phyloP scores from a whole-genome alignment of 2,797 vertebrate species.

The Atherinosoma microstoma region DNA sequence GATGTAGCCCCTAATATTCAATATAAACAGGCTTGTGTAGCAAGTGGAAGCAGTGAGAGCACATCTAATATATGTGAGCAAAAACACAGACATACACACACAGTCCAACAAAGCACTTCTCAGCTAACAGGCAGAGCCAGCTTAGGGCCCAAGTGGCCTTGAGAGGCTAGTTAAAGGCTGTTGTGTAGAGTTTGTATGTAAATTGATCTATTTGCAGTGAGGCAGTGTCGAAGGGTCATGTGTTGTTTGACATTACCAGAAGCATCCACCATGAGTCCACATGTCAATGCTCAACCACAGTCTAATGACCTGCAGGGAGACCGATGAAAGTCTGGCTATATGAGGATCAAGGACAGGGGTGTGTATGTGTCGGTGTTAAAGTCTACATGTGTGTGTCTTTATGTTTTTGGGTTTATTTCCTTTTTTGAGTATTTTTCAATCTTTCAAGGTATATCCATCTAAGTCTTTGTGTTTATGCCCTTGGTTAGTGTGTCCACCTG shows the following conservation, averaged over 20 bases:
- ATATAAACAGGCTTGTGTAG: neutral
- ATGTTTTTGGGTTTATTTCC: constrained; percentile 7
- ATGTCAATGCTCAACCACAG: constrained; percentile 43
- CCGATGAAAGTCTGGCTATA: constrained; percentile 23
- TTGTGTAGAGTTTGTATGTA: constrained; percentile 49
- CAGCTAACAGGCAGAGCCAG: constrained; percentile 25
- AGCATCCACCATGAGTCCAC: constrained; percentile 44
- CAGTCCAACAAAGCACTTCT: constrained; percentile 7
- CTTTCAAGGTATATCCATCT: constrained; percentile 23
- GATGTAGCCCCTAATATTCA: neutral
- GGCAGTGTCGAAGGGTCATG: constrained; percentile 35
- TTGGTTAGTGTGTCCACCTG: constrained; percentile 18
- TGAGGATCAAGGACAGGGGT: constrained; percentile 3
- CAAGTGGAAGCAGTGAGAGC: neutral
- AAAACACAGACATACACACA: constrained; percentile 12
- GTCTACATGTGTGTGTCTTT: neutral
- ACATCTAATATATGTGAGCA: constrained; percentile 3
- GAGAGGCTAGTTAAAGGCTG: constrained; percentile 43
- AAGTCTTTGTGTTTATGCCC: constrained; percentile 10
- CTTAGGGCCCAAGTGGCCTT: constrained; percentile 30
- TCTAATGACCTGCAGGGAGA: constrained; percentile 37
- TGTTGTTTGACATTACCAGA: constrained; percentile 56
- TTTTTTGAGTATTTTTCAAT: constrained; percentile 20
- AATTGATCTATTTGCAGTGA: constrained; percentile 54
- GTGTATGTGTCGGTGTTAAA: neutral